Evolutionary conservation across 2,113 vertebrate species (phyloP), one percentile per base, ranked within the genome.

Genomic region (Ammodytes dubius): DNA sequence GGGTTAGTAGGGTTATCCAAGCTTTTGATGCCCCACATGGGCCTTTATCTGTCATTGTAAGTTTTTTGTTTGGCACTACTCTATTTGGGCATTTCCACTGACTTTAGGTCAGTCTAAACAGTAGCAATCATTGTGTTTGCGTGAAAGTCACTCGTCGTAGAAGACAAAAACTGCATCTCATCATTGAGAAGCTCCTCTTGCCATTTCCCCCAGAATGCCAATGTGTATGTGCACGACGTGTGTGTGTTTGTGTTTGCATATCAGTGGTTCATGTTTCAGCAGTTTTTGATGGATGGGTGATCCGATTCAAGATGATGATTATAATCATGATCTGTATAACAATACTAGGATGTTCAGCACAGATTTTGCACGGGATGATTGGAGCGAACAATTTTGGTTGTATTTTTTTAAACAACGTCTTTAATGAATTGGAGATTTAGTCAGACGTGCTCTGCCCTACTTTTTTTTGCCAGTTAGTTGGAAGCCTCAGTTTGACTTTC

Each of bases 201-300:
- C 50, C 66, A 27, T 82, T 73, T 72, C 63, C 0, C 40, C 72
- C 57, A 70, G 70, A 42, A 70, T 74, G 77, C 35, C 13, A 10
- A 39, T 70, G 69, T 40, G 35, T 35, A 45, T 19, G 37, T 71
- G 52, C 17, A 49, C 11, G 27, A 47, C 74, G 49, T 57, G 45
- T 58, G 9, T 3, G 27, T 49, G 19, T 61, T 9, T 19, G 56
- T 17, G 47, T 60, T 64, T 56, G 6, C 11, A 15, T 46, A 40
- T 40, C 5, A 17, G 61, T 7, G 19, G 35, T 37, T 40, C 60
- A 52, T 35, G 40, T 57, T 58, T 61, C 43, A 49, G 40, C 9
- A 13, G 43, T 27, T 75, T 74, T 15, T 35, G 71, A 77, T 76
- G n/a, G 53, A 58, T 37, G 14, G 66, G 35, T 77, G 79, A 87